Conservation (phyloP, 64 coral and sea anemone genomes). For the Stichodactyla mertensii region DNA sequence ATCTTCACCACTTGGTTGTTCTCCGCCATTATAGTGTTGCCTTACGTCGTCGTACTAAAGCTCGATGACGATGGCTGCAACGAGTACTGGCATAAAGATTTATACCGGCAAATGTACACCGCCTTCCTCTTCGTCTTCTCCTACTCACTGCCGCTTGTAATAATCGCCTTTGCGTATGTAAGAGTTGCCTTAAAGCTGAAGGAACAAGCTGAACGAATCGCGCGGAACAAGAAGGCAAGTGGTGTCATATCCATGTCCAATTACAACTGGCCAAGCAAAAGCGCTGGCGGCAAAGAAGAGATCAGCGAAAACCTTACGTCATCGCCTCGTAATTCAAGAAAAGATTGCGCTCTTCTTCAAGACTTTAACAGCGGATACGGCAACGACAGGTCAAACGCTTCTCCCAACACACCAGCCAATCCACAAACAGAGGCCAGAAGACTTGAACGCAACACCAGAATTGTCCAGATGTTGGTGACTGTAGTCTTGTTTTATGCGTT, state of each 20-base stretch:
- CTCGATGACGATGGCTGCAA: conserved; percentile 12
- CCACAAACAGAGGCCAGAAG: conserved; percentile 53
- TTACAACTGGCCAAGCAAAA: conserved; percentile 40
- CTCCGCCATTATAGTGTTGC: conserved; percentile 38
- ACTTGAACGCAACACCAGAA: conserved; percentile 65
- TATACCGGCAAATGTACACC: conserved; percentile 45
- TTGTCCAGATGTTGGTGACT: conserved; percentile 73
- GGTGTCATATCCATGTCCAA: conserved; percentile 11
- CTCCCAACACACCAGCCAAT: conserved; percentile 6
- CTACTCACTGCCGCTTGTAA: conserved; percentile 60
- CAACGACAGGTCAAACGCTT: background rate
- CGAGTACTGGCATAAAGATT: conserved; percentile 34
- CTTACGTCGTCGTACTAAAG: conserved; percentile 35
- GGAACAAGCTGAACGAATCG: conserved; percentile 60
- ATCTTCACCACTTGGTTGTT: conserved; percentile 45
- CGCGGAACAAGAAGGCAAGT: conserved; percentile 43
- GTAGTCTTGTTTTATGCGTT: conserved; percentile 74
- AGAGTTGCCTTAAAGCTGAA: conserved; percentile 65
- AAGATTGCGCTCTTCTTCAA: background rate
- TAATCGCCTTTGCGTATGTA: conserved; percentile 70
- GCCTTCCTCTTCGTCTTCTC: conserved; percentile 54
- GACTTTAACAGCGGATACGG: conserved; percentile 8
- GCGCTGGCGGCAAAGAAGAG: conserved; percentile 23
- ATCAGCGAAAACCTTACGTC: conserved; percentile 23
- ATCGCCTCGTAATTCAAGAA: background rate